phyloP scores from a whole-genome alignment of 2,888 invertebrate species.

The Frankliniella intonsa region DNA sequence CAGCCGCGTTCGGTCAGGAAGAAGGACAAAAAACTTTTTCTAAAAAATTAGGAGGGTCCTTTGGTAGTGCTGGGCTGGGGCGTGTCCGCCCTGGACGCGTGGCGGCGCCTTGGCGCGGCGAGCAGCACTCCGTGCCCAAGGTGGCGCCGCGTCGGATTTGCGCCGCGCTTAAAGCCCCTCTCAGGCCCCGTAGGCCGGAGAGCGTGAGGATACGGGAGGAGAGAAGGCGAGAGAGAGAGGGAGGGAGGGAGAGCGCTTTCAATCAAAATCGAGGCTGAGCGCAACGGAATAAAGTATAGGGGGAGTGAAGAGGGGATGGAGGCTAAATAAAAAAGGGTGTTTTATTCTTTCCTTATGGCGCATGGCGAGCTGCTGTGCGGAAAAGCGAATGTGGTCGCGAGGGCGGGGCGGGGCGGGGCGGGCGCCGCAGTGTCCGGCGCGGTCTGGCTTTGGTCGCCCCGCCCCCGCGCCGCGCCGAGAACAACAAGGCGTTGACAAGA shows the following conservation, averaged over 20 bases:
- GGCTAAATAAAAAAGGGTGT: too few relatives aligned
- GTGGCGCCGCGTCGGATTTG: too few relatives aligned
- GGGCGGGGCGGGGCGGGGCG: too few relatives aligned
- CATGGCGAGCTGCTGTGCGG: not conserved
- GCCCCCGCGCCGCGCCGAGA: not conserved
- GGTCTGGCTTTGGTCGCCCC: not conserved
- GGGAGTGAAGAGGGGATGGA: not conserved
- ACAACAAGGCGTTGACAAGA: not conserved
- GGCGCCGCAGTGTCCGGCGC: not conserved
- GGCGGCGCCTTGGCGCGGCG: too few relatives aligned
- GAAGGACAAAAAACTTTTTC: too few relatives aligned
- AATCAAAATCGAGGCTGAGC: too few relatives aligned
- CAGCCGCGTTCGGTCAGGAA: too few relatives aligned
- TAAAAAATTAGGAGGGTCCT: too few relatives aligned
- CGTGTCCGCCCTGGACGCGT: too few relatives aligned
- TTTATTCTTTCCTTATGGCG: not conserved
- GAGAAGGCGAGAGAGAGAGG: too few relatives aligned
- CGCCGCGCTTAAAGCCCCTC: not conserved
- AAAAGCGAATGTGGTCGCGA: not conserved
- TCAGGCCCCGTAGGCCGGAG: not conserved
- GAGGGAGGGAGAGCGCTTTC: not conserved
- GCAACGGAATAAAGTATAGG: not conserved
- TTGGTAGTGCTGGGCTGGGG: too few relatives aligned
- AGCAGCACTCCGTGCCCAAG: too few relatives aligned
- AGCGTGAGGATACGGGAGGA: not conserved